A percentile compares a stretch with the other conserved stretches of the same genome.
phyloP scores from a whole-genome alignment of 2,888 invertebrate species.

The Heliothis peltigera region DNA sequence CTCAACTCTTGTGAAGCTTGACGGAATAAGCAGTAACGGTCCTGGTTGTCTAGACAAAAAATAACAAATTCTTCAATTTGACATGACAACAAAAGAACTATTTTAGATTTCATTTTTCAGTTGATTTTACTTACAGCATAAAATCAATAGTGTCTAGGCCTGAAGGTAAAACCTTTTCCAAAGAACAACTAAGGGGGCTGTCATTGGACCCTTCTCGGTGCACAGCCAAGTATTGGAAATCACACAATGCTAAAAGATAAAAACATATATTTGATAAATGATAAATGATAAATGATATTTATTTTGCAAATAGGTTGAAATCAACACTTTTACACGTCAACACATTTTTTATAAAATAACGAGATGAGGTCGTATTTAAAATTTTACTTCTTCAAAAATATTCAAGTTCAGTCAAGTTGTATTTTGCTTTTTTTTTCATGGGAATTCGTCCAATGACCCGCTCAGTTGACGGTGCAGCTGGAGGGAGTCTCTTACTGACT shows the following conservation, averaged over 20 bases:
- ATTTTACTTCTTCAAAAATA: too few relatives aligned
- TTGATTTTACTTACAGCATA: slow-evolving; percentile 70
- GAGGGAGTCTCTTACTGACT: too few relatives aligned
- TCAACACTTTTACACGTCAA: too few relatives aligned
- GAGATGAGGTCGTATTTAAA: too few relatives aligned
- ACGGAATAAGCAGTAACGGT: slow-evolving; percentile 93
- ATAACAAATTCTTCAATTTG: not conserved
- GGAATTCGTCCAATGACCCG: too few relatives aligned
- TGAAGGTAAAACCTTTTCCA: slow-evolving; percentile 91
- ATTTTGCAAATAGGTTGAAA: too few relatives aligned
- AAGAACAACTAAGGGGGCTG: slow-evolving; percentile 89
- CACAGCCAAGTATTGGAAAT: slow-evolving; percentile 97
- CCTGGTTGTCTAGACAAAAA: slow-evolving; percentile 75
- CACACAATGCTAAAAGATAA: slow-evolving; percentile 93
- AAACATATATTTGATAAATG: too few relatives aligned
- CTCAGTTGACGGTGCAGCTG: too few relatives aligned
- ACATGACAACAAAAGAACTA: not conserved
- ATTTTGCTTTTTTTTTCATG: too few relatives aligned
- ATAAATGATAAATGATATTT: too few relatives aligned
- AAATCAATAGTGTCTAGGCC: slow-evolving; percentile 77
- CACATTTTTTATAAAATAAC: too few relatives aligned
- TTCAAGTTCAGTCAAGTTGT: too few relatives aligned
- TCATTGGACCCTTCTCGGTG: slow-evolving; percentile 74
- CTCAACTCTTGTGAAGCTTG: slow-evolving; percentile 94
- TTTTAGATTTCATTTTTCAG: not conserved